phyloP scores from a whole-genome alignment of 2,797 vertebrate genomes.

The Cryptoprocta ferox region DNA sequence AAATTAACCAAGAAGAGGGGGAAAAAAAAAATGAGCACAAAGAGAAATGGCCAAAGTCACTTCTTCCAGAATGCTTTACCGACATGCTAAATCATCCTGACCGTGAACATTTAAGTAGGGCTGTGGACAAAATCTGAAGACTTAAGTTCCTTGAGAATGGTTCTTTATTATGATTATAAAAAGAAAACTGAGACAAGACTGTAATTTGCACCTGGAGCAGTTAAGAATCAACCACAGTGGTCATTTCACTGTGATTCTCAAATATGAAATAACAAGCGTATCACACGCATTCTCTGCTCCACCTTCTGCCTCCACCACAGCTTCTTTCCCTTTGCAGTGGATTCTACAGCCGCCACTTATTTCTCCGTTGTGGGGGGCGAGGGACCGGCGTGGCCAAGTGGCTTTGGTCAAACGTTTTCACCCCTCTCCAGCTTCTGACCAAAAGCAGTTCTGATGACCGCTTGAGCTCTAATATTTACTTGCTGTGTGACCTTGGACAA shows the following conservation, averaged over 20 bases:
- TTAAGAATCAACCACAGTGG: not conserved
- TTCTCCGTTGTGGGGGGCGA: not conserved
- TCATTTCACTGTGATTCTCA: not conserved
- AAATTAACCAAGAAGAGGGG: constrained; percentile 65
- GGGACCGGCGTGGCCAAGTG: not conserved
- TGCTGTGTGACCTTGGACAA: not conserved
- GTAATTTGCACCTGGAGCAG: not conserved
- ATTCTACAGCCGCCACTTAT: not conserved
- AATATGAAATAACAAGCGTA: not conserved
- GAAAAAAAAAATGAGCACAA: not conserved
- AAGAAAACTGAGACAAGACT: not conserved
- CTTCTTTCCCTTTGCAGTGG: not conserved
- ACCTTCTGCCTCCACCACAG: too few species aligned
- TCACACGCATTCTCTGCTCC: fast-evolving
- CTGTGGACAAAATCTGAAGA: not conserved
- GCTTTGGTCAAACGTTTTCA: not conserved
- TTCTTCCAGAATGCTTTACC: not conserved
- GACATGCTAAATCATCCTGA: not conserved
- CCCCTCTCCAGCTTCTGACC: not conserved
- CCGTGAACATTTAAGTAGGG: not conserved
- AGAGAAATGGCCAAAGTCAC: not conserved
- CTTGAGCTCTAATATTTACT: not conserved
- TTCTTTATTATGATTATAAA: not conserved
- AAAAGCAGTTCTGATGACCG: not conserved
- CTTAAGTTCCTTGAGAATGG: not conserved